Evolutionary conservation across 2,113 vertebrate genomes (phyloP), one percentile per base, ranked within the genome.

Genomic region (Turnix velox): DNA sequence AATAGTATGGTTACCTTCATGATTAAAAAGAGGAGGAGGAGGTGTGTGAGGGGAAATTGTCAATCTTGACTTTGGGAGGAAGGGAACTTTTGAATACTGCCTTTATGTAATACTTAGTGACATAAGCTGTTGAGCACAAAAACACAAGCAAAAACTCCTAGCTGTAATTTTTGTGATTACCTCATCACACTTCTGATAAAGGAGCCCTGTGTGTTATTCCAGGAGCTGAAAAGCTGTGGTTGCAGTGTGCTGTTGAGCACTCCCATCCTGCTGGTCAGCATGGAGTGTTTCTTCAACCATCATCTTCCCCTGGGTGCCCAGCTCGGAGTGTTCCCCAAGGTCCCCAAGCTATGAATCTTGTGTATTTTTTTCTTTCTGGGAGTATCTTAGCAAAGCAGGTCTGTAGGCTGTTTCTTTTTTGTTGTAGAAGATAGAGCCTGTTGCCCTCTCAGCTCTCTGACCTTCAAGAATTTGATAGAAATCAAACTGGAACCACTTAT

Each of bases 101-200:
- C 10, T 55, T 66, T 82, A 55, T 31, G 62, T 90, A 73, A 91
- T 25, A 28, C 4, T 66, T 25, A 8, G 25, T 87, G 87, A 71
- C 23, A 27, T 43, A 78, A 81, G 12, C 69, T 84, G 40, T 46
- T 28, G 23, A 75, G 48, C 57, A 71, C 61, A 14, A 83, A 84
- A 92, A 61, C 30, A 69, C 69, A 82, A 88, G 73, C 14, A 4
- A 81, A 94, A 96, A 87, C 55, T 92, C 94, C 91, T 84, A 22
- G 25, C 35, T 77, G 23, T 78, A 1, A 1, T 59, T 63, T 86
- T 39, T 67, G 83, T 1, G 5, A 40, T 88, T 71, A 84, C 91
- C 69, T 94, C 94, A 92, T 92, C 52, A 3, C 25, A 4, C 35
- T 92, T 94, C 80, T 93, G 71, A 31, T 25, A 78, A 92, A 65